phyloP scores from a whole-genome alignment of 2,888 invertebrate species.

The Empis livida region DNA sequence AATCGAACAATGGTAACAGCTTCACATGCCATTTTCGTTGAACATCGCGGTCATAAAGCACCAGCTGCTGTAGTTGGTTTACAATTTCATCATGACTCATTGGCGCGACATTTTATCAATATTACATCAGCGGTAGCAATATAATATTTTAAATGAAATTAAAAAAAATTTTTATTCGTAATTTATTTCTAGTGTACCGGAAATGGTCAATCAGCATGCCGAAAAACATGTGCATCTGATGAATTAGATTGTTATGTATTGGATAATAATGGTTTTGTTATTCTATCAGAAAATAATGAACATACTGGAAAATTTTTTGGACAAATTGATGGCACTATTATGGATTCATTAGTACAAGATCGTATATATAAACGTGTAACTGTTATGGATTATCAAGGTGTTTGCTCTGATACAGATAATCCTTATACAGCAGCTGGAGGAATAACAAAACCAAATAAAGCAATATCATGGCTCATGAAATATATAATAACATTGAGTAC shows the following conservation, averaged over 20 bases:
- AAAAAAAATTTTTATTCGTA: constrained; percentile 19
- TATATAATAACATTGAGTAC: constrained; percentile 28
- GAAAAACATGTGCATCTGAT: constrained; percentile 74
- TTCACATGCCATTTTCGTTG: constrained; percentile 82
- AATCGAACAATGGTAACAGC: constrained; percentile 63
- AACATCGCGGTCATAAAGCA: constrained; percentile 68
- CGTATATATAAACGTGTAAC: constrained; percentile 78
- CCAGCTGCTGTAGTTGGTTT: constrained; percentile 88
- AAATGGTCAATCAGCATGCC: constrained; percentile 54
- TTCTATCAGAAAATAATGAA: constrained; percentile 72
- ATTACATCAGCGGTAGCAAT: constrained; percentile 81
- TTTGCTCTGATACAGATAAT: constrained; percentile 59
- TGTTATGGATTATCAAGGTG: constrained; percentile 80
- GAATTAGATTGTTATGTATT: constrained; percentile 85
- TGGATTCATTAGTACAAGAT: constrained; percentile 85
- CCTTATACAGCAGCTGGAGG: constrained; percentile 34
- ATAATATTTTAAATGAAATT: too few relatives aligned
- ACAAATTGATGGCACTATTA: constrained; percentile 85
- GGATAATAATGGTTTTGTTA: constrained; percentile 89
- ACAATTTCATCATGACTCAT: constrained; percentile 70
- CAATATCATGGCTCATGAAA: constrained; percentile 27
- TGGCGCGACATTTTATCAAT: constrained; percentile 74
- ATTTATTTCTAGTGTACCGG: constrained; percentile 43
- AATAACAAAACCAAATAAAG: constrained; percentile 22
- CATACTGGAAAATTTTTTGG: constrained; percentile 90